These are phyloP conservation scores for Bovichtus diacanthus DNA, from an alignment of 2,797 vertebrate species.

Conservation along the genomic window DNA sequence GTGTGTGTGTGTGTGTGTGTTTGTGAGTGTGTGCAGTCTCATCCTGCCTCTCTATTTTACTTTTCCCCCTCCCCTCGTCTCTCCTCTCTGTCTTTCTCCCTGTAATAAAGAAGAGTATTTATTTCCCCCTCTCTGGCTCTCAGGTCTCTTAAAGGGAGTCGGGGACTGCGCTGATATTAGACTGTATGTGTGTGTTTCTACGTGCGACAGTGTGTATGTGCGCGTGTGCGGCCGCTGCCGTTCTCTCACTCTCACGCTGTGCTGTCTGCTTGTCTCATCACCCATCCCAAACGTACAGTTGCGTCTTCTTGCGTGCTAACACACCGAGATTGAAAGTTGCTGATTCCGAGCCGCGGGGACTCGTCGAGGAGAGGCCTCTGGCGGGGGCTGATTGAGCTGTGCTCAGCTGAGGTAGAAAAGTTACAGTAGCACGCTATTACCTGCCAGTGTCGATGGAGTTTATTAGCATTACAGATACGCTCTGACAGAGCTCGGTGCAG, in stretches of 20 bases:
- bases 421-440: conserved; percentile 82
- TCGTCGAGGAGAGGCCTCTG: conserved; percentile 78
- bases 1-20: conserved; percentile 37
- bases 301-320: conserved; percentile 80
- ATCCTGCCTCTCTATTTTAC: conserved; percentile 67
- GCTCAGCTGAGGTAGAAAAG: conserved; percentile 82
- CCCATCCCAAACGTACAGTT: conserved; percentile 82
- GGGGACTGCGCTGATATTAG: conserved; percentile 81
- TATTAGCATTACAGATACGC: conserved; percentile 84
- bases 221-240: conserved; percentile 22
- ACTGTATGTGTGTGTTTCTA: conserved; percentile 59
- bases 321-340: conserved; percentile 83
- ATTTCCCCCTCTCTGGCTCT: conserved; percentile 76
- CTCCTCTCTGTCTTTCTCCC: conserved; percentile 72
- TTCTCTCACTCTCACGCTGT: conserved; percentile 59
- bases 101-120: conserved; percentile 87
- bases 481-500: conserved; percentile 76
- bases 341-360: conserved; percentile 82
- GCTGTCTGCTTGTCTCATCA: conserved; percentile 81
- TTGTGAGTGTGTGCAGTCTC: conserved; percentile 44
- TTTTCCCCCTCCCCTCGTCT: conserved; percentile 46
- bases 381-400: conserved; percentile 83
- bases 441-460: conserved; percentile 78
- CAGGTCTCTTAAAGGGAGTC: conserved; percentile 82
- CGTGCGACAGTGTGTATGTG: conserved; percentile 16